phyloP scores from a whole-genome alignment of 2,113 vertebrate genomes.

The Heterochromis multidens region DNA sequence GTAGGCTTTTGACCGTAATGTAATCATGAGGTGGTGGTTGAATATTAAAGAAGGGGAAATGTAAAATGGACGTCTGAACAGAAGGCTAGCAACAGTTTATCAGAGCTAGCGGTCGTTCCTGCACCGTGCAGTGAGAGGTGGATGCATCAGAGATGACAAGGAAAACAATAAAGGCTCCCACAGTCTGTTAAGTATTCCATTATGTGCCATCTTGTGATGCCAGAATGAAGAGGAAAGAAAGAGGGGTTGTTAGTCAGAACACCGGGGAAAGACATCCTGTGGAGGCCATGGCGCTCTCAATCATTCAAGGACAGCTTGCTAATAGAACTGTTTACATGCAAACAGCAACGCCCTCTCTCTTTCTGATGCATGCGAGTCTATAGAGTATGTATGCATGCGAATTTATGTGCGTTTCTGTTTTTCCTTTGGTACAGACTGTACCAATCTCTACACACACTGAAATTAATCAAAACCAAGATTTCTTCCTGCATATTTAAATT shows the following conservation, averaged over 20 bases:
- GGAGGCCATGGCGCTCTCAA: conserved; percentile 16
- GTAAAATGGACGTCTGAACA: conserved; percentile 43
- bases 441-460: neutral
- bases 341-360: neutral
- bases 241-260: conserved; percentile 3
- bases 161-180: conserved; percentile 32
- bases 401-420: neutral
- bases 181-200: conserved; percentile 45
- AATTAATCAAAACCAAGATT: neutral
- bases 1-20: conserved; percentile 48
- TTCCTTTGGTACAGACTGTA: neutral
- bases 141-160: conserved; percentile 23
- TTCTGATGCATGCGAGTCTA: neutral
- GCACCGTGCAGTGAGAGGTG: neutral
- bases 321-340: conserved; percentile 60
- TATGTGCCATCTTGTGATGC: conserved; percentile 30
- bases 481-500: neutral
- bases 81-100: conserved; percentile 18
- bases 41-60: conserved; percentile 39
- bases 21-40: conserved; percentile 40
- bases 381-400: neutral
- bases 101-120: neutral
- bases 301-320: conserved; percentile 53
- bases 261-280: conserved; percentile 21
- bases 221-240: conserved; percentile 25